Evolutionary conservation across 2,113 vertebrate species (phyloP), one percentile per base, ranked within the genome.

Genomic region (Aptenodytes patagonicus): DNA sequence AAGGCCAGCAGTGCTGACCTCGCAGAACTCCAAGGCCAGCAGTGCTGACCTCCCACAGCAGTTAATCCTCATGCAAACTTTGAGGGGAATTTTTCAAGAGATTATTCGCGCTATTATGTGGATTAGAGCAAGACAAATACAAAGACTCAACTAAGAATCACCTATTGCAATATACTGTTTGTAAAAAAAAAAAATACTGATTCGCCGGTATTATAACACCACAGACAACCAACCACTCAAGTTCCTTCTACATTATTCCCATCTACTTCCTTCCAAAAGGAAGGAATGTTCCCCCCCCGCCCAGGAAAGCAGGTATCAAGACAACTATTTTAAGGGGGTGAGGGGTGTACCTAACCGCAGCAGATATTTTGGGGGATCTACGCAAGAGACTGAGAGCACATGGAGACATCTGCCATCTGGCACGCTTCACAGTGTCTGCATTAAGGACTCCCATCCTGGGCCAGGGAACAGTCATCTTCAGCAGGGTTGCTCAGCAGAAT

Each of bases 401-500:
- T 7, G 68, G 64, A 94, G 76, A 32, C 19, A 29, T 60, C 6
- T 68, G 89, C 26, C 62, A 71, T 13, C 69, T 47, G 88, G 92
- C 85, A 77, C 8, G 14, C 13, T 8, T 13, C 65, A 36, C 44
- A 22, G 18, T 1, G 65, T 68, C 82, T 51, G 79, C 71, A 18
- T 18, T 22, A 38, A 20, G 13, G 44, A 34, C 26, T 66, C 72
- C 71, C 60, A 29, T 5, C 72, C 36, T 8, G 17, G 60, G 31
- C 71, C 92, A 62, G 52, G 57, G 17, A 77, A 54, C 61, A 18
- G 54, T 17, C 65, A 32, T 9, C 26, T 3, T 13, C 95, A 58
- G 73, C 90, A 83, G 79, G 49, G 83, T 38, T 75, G 90, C 89
- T 94, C 96, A 92, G 97, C 94, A 95, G 70, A 87, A 85, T n/a